Percentiles rank a stretch among this genome's conserved stretches.
These are phyloP conservation scores for Callospermophilus lateralis DNA, from an alignment of 2,113 vertebrate genomes.

Conservation along the genomic window DNA sequence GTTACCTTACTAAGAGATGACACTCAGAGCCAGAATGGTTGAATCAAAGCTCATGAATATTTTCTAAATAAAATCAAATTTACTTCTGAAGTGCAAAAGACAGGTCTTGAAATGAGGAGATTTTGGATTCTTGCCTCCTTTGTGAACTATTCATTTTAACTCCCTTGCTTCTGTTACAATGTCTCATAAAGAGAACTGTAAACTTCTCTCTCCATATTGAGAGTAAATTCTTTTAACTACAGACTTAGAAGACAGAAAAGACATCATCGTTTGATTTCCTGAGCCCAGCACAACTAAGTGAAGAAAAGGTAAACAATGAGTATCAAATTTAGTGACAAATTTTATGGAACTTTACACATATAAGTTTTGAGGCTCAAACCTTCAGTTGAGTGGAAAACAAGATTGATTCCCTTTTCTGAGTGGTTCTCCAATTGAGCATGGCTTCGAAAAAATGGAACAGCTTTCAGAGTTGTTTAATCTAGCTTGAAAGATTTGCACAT, in stretches of 20 bases:
- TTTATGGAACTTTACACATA: background rate
- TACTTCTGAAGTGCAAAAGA: background rate
- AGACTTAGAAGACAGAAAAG: background rate
- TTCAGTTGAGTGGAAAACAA: background rate
- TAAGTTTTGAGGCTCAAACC: background rate
- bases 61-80: background rate
- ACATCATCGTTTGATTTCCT: background rate
- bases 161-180: background rate
- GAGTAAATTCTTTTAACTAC: background rate
- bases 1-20: too few relatives aligned
- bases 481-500: conserved; percentile 55
- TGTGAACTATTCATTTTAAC: too few relatives aligned
- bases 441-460: background rate
- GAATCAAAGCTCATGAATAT: too few relatives aligned
- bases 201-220: background rate
- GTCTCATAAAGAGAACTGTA: background rate
- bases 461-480: conserved; percentile 56
- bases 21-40: too few relatives aligned
- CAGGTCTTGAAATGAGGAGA: background rate
- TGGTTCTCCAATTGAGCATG: background rate
- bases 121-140: background rate
- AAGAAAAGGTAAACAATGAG: background rate
- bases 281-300: background rate
- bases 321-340: background rate
- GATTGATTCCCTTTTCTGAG: conserved; percentile 28